These are phyloP conservation scores for Protonibea diacanthus DNA, from an alignment of 2,797 vertebrate species.

Conservation along the genomic window DNA sequence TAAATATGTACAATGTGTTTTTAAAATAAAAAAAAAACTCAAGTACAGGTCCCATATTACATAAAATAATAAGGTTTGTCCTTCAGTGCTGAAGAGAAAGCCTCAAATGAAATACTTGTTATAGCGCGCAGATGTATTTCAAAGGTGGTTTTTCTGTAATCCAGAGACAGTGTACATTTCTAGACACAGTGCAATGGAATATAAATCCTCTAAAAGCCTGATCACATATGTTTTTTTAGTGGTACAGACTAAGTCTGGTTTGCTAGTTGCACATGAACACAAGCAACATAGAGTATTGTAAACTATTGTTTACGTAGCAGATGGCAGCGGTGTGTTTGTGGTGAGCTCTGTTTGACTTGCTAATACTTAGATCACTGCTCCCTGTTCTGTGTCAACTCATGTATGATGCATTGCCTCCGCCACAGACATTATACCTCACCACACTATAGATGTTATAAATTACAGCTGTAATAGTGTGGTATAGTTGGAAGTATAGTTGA, in stretches of 20 bases:
- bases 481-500: too few relatives aligned
- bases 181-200: neutral
- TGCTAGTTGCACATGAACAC: neutral
- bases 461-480: neutral
- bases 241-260: neutral
- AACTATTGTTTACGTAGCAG: neutral
- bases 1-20: too few relatives aligned
- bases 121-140: neutral
- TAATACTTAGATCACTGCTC: too few relatives aligned
- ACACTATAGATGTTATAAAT: neutral
- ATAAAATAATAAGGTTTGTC: neutral
- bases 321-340: neutral
- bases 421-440: neutral
- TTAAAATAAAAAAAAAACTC: too few relatives aligned
- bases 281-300: neutral
- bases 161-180: neutral
- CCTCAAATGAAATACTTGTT: neutral
- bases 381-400: neutral
- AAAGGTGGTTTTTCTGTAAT: neutral
- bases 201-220: neutral
- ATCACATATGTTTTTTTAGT: neutral
- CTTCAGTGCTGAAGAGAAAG: neutral
- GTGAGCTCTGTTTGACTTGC: neutral
- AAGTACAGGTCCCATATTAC: neutral
- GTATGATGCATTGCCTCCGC: neutral